phyloP scores from a whole-genome alignment of 2,888 invertebrate species.

The Mesochorus sp. region DNA sequence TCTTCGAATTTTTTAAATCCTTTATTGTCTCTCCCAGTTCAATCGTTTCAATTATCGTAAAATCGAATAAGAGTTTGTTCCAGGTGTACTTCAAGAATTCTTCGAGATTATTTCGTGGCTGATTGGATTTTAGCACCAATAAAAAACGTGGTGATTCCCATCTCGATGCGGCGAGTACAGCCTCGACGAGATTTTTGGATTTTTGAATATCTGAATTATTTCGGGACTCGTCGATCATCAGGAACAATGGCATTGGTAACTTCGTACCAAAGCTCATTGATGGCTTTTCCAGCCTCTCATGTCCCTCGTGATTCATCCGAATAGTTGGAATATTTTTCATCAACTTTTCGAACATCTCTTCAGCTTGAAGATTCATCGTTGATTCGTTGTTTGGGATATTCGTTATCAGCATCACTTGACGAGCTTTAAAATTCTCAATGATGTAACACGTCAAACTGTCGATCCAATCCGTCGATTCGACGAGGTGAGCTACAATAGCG shows the following conservation, averaged over 20 bases:
- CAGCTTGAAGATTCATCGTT: not conserved
- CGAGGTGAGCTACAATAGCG: not conserved
- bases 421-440: not conserved
- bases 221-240: no score
- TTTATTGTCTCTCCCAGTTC: not conserved
- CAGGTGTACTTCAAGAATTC: slow-evolving; percentile 50
- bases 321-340: not conserved
- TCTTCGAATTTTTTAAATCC: not conserved
- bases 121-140: slow-evolving; percentile 17
- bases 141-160: slow-evolving; percentile 43
- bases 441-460: slow-evolving; percentile 27
- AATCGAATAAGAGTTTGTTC: slow-evolving; percentile 45
- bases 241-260: no score
- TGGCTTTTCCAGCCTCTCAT: no score
- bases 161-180: no score
- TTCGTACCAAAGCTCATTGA: no score
- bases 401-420: slow-evolving; percentile 17
- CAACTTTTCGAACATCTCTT: slow-evolving; percentile 8
- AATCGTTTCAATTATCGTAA: slow-evolving; percentile 57
- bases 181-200: no score
- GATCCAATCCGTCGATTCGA: slow-evolving; percentile 18
- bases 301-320: not conserved
- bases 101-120: slow-evolving; percentile 27
- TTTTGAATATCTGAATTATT: not conserved
- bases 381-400: not conserved